phyloP scores from a whole-genome alignment of 2,888 invertebrate genomes.

The Rhopalosiphum nymphaeae region DNA sequence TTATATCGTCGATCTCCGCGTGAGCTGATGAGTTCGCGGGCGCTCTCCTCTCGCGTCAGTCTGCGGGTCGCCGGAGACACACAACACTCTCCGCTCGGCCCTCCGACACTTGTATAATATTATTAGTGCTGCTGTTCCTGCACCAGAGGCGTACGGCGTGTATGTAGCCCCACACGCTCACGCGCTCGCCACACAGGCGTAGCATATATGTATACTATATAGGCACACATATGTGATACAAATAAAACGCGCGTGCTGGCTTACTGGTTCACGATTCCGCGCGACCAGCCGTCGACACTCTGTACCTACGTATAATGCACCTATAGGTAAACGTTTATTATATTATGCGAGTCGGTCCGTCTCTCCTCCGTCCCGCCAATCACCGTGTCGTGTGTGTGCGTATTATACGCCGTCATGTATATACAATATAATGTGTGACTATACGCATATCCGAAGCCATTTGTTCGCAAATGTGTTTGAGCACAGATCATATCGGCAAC shows the following conservation, averaged over 20 bases:
- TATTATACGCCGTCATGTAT: not conserved
- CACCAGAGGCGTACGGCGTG: no score
- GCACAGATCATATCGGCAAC: not conserved
- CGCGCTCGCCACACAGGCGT: not conserved
- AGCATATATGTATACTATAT: no score
- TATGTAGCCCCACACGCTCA: no score
- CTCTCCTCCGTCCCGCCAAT: not conserved
- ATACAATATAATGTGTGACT: not conserved
- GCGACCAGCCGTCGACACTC: not conserved
- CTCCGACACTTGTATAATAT: not conserved
- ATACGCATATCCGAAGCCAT: not conserved
- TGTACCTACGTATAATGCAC: not conserved
- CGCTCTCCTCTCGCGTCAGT: not conserved
- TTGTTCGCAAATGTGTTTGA: slow-evolving; percentile 8
- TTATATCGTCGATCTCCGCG: not conserved
- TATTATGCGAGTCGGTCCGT: not conserved
- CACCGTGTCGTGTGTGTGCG: no score
- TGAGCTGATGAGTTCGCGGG: not conserved
- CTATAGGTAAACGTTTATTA: not conserved
- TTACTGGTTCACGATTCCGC: not conserved
- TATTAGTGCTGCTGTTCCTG: not conserved
- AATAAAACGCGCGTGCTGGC: not conserved
- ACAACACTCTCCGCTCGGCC: not conserved
- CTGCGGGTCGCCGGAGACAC: not conserved
- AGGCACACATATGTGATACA: no score